A percentile compares a stretch with the other conserved stretches of the same genome.
phyloP scores from a whole-genome alignment of 2,113 vertebrate species.

The Grammomys surdaster region DNA sequence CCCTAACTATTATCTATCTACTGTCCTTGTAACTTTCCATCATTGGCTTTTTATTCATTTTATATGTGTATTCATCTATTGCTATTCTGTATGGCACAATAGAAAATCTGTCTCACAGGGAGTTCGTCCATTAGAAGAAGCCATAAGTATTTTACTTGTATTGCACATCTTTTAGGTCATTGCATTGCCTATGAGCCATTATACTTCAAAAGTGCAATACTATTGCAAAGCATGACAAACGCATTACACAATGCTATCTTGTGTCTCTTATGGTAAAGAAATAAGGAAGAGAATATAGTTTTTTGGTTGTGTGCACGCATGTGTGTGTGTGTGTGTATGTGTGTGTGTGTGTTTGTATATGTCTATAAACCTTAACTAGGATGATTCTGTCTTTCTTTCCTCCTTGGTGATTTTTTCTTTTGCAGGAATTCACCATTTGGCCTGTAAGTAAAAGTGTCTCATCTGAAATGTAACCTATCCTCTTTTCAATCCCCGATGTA shows the following conservation, averaged over 20 bases:
- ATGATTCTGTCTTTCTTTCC: conserved; percentile 91
- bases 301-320: too few relatives aligned
- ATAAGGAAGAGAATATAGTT: neutral
- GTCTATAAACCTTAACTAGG: conserved; percentile 80
- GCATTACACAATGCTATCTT: neutral
- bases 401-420: conserved; percentile 93
- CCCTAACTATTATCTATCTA: neutral
- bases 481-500: conserved; percentile 84
- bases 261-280: neutral
- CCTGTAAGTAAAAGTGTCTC: conserved; percentile 96
- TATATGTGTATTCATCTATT: neutral
- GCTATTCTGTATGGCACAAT: neutral
- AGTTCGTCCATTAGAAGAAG: conserved; percentile 56
- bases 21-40: neutral
- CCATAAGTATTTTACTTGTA: conserved; percentile 34
- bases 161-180: conserved; percentile 40
- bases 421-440: conserved; percentile 95
- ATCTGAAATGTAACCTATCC: conserved; percentile 84
- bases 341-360: conserved; percentile 11
- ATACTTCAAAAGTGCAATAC: conserved; percentile 21
- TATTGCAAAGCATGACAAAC: conserved; percentile 53
- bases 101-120: conserved; percentile 37
- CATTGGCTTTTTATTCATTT: conserved; percentile 24
- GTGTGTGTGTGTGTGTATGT: too few relatives aligned
- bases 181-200: conserved; percentile 20